These are phyloP conservation scores for Deroplatys truncata DNA, from an alignment of 2,888 invertebrate genomes.

Conservation along the genomic window DNA sequence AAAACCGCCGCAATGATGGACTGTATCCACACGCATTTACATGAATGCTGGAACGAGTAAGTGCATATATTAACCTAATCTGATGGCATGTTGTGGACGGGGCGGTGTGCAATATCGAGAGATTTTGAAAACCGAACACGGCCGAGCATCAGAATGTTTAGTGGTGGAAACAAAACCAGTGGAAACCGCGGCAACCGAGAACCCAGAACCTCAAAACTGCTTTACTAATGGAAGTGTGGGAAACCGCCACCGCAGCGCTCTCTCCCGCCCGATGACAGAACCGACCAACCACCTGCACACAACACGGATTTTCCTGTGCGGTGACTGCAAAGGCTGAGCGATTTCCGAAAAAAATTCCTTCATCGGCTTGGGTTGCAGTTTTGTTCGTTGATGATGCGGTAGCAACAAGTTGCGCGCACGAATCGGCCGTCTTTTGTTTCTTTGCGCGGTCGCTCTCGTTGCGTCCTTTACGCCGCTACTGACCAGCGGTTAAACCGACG, in stretches of 20 bases:
- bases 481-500: no score
- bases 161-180: slow-evolving; percentile 12
- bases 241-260: slow-evolving; percentile 5
- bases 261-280: no score
- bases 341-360: no score
- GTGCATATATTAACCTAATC: slow-evolving; percentile 27
- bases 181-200: slow-evolving; percentile 10
- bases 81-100: slow-evolving; percentile 19
- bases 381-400: no score
- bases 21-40: slow-evolving; percentile 15
- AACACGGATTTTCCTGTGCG: no score
- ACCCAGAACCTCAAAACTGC: slow-evolving; percentile 18
- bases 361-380: no score
- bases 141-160: slow-evolving; percentile 1
- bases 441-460: no score
- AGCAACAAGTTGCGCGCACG: no score
- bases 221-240: slow-evolving; percentile 19
- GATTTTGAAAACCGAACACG: slow-evolving; percentile 19
- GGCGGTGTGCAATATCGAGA: slow-evolving; percentile 16
- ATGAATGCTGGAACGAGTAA: slow-evolving; percentile 20
- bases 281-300: no score
- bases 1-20: slow-evolving; percentile 16
- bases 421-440: no score
- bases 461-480: no score
- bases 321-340: no score